Evolutionary conservation across 2,888 invertebrate species (phyloP).

Genomic region (Parnassius smintheus): DNA sequence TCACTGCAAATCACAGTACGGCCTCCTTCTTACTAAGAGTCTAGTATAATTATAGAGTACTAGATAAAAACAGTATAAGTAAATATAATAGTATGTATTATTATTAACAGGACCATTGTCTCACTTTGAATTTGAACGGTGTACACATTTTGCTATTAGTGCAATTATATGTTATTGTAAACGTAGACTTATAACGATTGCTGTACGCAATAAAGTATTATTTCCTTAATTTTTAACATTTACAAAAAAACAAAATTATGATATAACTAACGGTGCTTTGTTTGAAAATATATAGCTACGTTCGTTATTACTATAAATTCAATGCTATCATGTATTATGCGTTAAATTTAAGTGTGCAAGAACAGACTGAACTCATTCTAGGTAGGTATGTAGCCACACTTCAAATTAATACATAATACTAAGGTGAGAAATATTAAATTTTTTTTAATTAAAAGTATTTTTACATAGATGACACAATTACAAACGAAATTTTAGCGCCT

Average conservation of each 20-base stretch:
- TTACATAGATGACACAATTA: no score
- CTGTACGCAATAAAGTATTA: conserved; percentile 4
- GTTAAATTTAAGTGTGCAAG: conserved; percentile 1
- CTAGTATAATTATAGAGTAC: no score
- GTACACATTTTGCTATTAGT: neutral
- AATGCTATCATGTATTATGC: neutral
- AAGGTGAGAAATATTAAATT: neutral
- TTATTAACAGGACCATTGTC: neutral
- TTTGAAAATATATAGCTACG: neutral
- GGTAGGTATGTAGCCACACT: neutral
- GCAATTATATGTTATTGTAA: conserved; percentile 3
- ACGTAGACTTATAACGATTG: neutral
- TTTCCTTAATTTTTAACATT: neutral
- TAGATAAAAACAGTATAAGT: no score
- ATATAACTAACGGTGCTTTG: conserved; percentile 4
- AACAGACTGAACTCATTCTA: conserved; percentile 15
- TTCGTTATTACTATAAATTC: neutral
- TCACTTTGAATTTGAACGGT: neutral
- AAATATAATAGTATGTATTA: neutral
- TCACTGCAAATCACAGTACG: no score
- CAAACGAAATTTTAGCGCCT: no score
- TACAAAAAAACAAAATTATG: neutral
- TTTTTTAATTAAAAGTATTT: no score
- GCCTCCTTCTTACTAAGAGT: no score
- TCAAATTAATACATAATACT: neutral